Base-by-base conservation (phyloP, 2,888 invertebrate species). In the Alloscopus bannaensis region DNA sequence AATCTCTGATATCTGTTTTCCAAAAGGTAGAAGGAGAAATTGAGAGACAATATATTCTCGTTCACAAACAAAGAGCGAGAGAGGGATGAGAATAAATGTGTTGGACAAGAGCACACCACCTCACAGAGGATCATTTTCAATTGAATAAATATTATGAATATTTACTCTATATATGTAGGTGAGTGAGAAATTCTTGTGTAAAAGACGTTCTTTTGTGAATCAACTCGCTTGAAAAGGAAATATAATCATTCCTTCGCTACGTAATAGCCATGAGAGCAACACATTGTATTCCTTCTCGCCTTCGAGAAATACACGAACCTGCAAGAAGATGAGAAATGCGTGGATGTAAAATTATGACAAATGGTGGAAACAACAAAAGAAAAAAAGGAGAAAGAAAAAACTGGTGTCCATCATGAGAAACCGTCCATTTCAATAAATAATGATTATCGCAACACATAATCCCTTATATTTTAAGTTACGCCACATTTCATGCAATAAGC, bases 361-460 rank as follows among this genome's bases (percentile, higher is more conserved):
- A 22, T 47, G 47, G 3, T 6, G 2, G 29, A 28, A 57, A 57
- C 8, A 13, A 22, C 18, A 13, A 52, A 4, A 28, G 6, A 57
- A 26, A 81, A 79, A 69, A 76, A 81, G 75, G 76, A 81, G 76
- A 72, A 83, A 73, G 72, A 71, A 79, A 68, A 50, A 66, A 66
- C 79, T 79, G 71, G 1, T 59, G 65, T 11, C 20, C 26, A 18
- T n/a, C 13, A 62, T 79, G 83, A 81, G 72, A 81, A 81, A 83
- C 80, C 65, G 68, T 65, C 81, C 81, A 84, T 85, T 83, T 81
- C 82, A 85, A 85, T 85, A 85, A 85, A 84, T 85, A 84, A 85
- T 78, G 84, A 84, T 84, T 83, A 84, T 82, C 78, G 81, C 80
- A 84, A 83, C 77, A 20, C 24, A 24, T 24, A 62, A 59, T 59